Evolutionary conservation across 2,888 invertebrate genomes (phyloP).

Genomic region (Eristalinus aeneus): DNA sequence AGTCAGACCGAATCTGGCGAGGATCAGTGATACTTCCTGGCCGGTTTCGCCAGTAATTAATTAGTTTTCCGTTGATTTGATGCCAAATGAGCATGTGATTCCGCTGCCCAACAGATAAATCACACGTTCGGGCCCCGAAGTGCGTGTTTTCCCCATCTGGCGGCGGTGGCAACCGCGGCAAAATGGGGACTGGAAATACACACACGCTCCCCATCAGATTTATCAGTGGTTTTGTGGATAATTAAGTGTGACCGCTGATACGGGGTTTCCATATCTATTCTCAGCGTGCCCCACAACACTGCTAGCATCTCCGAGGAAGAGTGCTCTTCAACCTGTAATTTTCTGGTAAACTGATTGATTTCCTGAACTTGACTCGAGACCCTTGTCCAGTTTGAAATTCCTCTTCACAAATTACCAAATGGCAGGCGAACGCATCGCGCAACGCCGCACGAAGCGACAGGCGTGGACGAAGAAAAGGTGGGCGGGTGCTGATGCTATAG

Average conservation of each 20-base stretch:
- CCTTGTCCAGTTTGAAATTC: constrained; percentile 57
- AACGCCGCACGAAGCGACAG: not conserved
- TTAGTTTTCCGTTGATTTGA: constrained; percentile 68
- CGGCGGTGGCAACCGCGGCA: constrained; percentile 1
- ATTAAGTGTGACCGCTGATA: constrained; percentile 55
- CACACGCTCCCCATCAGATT: constrained; percentile 13
- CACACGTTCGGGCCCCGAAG: constrained; percentile 60
- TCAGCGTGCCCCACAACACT: not conserved
- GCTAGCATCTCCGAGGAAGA: constrained; percentile 4
- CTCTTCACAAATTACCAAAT: constrained; percentile 32
- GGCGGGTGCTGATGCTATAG: constrained; percentile 33
- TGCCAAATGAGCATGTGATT: constrained; percentile 67
- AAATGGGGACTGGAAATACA: constrained; percentile 49
- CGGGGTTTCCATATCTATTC: constrained; percentile 28
- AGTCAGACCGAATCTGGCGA: not conserved
- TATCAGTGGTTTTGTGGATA: constrained; percentile 53
- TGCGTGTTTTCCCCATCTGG: constrained; percentile 37
- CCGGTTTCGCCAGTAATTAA: constrained; percentile 54
- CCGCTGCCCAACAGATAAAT: constrained; percentile 57
- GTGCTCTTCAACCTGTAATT: constrained; percentile 63
- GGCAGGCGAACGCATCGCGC: not conserved
- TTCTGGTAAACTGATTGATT: constrained; percentile 63
- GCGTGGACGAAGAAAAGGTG: constrained; percentile 29
- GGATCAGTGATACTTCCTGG: constrained; percentile 45
- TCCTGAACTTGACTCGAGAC: constrained; percentile 38